Evolutionary conservation across 2,888 invertebrate genomes (phyloP), one percentile per base, ranked within the genome.

Genomic region (Troides oblongomaculatus): DNA sequence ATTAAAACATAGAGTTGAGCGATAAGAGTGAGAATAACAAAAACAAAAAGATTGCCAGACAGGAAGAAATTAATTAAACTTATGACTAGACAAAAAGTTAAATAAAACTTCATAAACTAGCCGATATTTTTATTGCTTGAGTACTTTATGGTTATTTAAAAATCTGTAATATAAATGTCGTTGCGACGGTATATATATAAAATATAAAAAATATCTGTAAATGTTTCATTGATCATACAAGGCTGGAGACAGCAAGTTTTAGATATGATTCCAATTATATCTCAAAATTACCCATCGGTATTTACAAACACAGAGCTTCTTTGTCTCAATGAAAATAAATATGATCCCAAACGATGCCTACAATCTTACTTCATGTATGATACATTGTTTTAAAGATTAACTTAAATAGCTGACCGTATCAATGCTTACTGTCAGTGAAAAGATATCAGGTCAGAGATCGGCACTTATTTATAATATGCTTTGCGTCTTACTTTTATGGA

Each of bases 361-460:
- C 43, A 64, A 64, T 53, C 59, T 64, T n/a, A n/a, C 43, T 53
- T 10, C n/a, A 23, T 30, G 43, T 23, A 39, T 39, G 46, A 66
- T 46, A 63, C 68, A 53, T 60, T 64, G 64, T 68, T 69, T 21
- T 62, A 36, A 36, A 68, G 64, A 64, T 68, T 39, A 58, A 23
- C 46, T 53, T 68, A 18, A 25, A 50, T 7, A 12, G 66, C 57
- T 25, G 23, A 59, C 14, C 30, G 12, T 68, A 68, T 68, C 63
- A 68, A 59, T 64, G 64, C 50, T 64, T 60, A 46, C 64, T 25
- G 21, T 68, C 12, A 8, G 25, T 25, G 46, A 46, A 46, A 46
- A 68, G 59, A 68, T 63, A 56, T 62, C 56, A 60, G 64, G 64
- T 69, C 64, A 64, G 25, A 64, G 69, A 46, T 69, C 56, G 23